Percentiles rank a stretch among this genome's conserved stretches.
Evolutionary conservation across 1,140 invertebrate genomes (phyloP).

Genomic region (Whitmania pigra): DNA sequence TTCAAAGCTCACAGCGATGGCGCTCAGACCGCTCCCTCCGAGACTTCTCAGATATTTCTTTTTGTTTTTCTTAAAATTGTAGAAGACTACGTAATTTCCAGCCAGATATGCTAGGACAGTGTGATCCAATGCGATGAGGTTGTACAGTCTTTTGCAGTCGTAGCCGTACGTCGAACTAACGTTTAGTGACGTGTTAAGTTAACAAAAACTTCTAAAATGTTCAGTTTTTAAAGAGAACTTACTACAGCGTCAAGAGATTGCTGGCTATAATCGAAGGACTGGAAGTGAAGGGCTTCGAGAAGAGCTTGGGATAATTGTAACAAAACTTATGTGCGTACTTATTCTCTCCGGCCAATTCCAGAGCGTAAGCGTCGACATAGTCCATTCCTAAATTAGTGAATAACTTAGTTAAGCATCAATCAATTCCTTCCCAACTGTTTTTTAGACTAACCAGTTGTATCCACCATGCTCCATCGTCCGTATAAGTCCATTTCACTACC

Average conservation of each 20-base stretch:
- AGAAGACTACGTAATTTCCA: slow-evolving; percentile 65
- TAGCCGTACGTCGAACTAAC: slow-evolving; percentile 64
- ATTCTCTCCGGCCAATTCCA: slow-evolving; percentile 1
- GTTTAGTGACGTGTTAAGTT: neutral
- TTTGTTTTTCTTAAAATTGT: slow-evolving; percentile 52
- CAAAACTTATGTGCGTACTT: neutral
- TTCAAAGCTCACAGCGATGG: slow-evolving; percentile 52
- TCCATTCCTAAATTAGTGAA: neutral
- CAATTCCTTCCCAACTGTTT: neutral
- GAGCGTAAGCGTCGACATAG: neutral
- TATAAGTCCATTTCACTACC: neutral
- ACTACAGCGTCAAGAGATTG: neutral
- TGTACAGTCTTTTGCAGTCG: slow-evolving; percentile 64
- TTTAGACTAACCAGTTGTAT: neutral
- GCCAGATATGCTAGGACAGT: slow-evolving; percentile 61
- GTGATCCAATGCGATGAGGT: slow-evolving; percentile 60
- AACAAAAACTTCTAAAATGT: neutral
- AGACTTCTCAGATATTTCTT: slow-evolving; percentile 56
- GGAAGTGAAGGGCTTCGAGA: neutral
- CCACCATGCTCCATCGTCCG: neutral
- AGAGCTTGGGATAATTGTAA: neutral
- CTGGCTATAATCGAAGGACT: neutral
- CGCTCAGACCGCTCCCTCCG: slow-evolving; percentile 62
- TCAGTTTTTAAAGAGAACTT: neutral
- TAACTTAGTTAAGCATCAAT: neutral